Conservation (phyloP, 1,140 invertebrate species). For the Notospermus geniculatus region DNA sequence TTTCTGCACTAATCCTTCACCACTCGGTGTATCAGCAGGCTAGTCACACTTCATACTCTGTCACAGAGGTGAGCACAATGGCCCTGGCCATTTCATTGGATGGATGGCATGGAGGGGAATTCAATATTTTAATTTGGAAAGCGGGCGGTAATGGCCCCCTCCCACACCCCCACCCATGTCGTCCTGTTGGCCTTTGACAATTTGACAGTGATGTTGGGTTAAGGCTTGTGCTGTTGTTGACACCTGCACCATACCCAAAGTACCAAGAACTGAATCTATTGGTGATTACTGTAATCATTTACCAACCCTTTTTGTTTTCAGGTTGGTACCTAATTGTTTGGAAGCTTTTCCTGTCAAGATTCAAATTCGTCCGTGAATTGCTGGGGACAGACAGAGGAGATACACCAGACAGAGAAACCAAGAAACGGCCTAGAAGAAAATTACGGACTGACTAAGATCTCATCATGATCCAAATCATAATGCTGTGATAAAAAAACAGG, state of each 20-base stretch:
- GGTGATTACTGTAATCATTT: not conserved
- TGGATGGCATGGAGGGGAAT: no score
- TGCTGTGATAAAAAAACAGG: conserved; percentile 3
- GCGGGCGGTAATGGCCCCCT: not conserved
- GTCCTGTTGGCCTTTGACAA: not conserved
- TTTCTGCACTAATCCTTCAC: no score
- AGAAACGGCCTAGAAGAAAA: not conserved
- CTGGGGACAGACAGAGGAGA: conserved; percentile 57
- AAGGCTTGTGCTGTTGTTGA: not conserved
- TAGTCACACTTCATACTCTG: no score
- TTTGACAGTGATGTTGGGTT: not conserved
- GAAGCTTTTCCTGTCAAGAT: conserved; percentile 83
- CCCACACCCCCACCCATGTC: not conserved
- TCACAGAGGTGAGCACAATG: no score
- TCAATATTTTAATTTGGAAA: not conserved
- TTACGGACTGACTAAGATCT: not conserved
- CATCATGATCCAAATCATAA: not conserved
- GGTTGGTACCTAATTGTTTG: conserved; percentile 86
- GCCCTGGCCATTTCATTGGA: no score
- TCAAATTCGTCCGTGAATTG: conserved; percentile 82
- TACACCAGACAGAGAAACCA: not conserved
- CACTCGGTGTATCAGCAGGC: no score
- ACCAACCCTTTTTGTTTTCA: conserved; percentile 47
- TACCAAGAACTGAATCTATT: not conserved
- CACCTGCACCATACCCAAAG: not conserved